phyloP scores from a whole-genome alignment of 2,888 invertebrate genomes.

The Noctua janthina region DNA sequence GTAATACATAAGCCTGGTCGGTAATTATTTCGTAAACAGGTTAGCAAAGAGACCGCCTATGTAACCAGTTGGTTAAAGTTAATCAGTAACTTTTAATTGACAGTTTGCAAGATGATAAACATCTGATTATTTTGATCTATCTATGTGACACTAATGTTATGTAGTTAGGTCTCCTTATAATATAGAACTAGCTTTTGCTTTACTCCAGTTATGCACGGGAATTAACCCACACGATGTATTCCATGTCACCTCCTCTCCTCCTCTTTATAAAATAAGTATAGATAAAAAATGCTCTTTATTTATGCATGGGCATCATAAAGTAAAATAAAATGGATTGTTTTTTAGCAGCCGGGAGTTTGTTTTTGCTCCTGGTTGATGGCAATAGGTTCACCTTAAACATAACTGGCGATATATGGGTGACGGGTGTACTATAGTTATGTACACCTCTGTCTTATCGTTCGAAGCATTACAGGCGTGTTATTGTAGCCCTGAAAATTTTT shows the following conservation, averaged over 20 bases:
- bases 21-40: conserved; percentile 17
- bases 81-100: conserved; percentile 45
- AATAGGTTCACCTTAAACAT: background rate
- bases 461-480: no score
- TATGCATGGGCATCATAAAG: no score
- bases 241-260: no score
- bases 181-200: no score
- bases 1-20: background rate
- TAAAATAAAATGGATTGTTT: no score
- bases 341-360: background rate
- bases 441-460: no score
- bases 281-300: no score
- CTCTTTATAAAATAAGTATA: no score
- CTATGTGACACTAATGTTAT: conserved; percentile 4
- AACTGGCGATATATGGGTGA: background rate
- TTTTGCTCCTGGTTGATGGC: background rate
- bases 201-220: no score
- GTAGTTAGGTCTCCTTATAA: background rate
- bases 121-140: conserved; percentile 1
- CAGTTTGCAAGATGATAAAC: conserved; percentile 24
- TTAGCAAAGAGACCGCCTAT: conserved; percentile 33
- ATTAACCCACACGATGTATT: no score
- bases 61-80: conserved; percentile 27
- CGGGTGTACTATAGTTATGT: background rate
- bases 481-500: background rate